Conservation (phyloP, 2,113 vertebrate genomes). For the Labeo rohita region DNA sequence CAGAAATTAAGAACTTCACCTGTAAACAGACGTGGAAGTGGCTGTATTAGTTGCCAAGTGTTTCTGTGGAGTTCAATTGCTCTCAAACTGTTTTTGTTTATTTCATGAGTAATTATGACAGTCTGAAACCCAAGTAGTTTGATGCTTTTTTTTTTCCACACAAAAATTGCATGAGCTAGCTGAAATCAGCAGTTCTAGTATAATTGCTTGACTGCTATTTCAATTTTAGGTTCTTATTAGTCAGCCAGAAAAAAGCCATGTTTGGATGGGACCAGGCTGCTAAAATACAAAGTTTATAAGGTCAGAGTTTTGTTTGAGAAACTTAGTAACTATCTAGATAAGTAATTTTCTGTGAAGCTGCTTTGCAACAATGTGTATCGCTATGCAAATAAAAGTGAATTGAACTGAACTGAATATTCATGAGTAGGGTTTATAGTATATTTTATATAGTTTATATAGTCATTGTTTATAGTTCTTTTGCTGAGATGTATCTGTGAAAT, state of each 20-base stretch:
- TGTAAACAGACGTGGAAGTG: not conserved
- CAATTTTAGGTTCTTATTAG: not conserved
- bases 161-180: not conserved
- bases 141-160: not conserved
- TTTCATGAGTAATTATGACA: not conserved
- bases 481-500: not conserved
- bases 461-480: not conserved
- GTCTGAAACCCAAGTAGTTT: not conserved
- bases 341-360: too few relatives aligned
- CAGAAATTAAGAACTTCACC: not conserved
- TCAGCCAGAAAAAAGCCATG: not conserved
- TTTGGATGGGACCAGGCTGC: not conserved
- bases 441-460: not conserved
- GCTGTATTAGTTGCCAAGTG: not conserved
- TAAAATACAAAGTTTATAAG: not conserved
- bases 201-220: not conserved
- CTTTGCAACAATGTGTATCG: not conserved
- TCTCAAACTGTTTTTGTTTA: constrained; percentile 11
- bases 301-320: not conserved
- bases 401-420: not conserved
- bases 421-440: too few relatives aligned
- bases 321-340: not conserved
- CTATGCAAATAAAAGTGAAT: not conserved
- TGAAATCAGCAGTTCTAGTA: not conserved
- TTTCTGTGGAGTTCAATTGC: not conserved